Base-by-base conservation (phyloP, 1,140 invertebrate genomes). In the Ips nitidus region DNA sequence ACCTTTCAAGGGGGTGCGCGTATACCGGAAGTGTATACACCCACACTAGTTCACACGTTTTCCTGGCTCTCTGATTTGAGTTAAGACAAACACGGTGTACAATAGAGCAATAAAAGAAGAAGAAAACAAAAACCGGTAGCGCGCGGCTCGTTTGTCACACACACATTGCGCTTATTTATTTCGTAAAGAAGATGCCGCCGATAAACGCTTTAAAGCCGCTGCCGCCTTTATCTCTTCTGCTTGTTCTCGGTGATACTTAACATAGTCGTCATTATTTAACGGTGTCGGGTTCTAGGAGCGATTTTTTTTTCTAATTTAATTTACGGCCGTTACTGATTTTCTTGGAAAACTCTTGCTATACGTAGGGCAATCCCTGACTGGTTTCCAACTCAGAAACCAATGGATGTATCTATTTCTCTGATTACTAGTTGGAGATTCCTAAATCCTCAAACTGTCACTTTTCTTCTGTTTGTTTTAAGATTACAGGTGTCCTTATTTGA, bases 81-180 rank as follows among this genome's bases (percentile, higher is more conserved):
- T 41, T 42, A 58, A 58, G 2, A 7, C 36, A 61, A 50, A 50
- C 37, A 47, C 22, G 37, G 50, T 53, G 41, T 55, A 64, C 61
- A 64, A 64, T 52, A 64, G 61, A 64, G 61, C 61, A 55, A 64
- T 64, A 64, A 64, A 61, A 22, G 45, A 55, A 36, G 6, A 36
- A 38, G 41, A 6, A 40, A 57, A 57, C 5, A 53, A 64, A 64
- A 64, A 64, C 61, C 61, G 61, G 61, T 64, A 64, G 61, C 61
- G 50, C 41, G 61, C 50, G 50, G 61, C 50, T 64, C 53, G 61
- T 64, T 64, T 64, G 61, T 64, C 61, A 55, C 61, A 64, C 61
- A 64, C 61, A 64, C 61, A 64, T 64, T 64, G 50, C 50, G 61
- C 50, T 47, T 64, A 64, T 64, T 64, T 64, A 64, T 64, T 64